These are phyloP conservation scores for Idaea straminata DNA, from an alignment of 2,888 invertebrate genomes.

Conservation along the genomic window DNA sequence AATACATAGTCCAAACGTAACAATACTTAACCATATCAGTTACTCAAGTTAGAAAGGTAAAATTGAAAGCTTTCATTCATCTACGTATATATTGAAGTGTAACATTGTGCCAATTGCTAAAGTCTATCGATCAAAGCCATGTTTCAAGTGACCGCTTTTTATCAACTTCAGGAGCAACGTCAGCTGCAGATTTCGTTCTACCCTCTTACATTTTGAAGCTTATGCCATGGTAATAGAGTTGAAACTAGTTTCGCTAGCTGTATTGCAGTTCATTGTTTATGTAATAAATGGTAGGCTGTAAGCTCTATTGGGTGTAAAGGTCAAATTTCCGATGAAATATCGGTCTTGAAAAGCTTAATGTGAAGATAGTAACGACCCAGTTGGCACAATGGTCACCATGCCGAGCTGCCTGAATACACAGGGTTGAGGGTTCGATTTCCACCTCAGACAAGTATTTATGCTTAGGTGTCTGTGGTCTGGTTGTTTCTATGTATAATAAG, in stretches of 20 bases:
- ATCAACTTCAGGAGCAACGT: slow-evolving; percentile 41
- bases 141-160: slow-evolving; percentile 33
- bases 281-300: slow-evolving; percentile 9
- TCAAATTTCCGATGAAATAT: slow-evolving; percentile 7
- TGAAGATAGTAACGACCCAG: background rate
- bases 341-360: background rate
- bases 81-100: slow-evolving; percentile 4
- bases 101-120: slow-evolving; percentile 8
- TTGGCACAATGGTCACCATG: no score
- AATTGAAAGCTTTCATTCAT: slow-evolving; percentile 9
- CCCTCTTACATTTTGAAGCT: slow-evolving; percentile 2
- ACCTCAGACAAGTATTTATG: no score
- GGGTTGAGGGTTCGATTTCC: no score
- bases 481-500: no score
- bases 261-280: slow-evolving; percentile 1
- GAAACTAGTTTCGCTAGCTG: slow-evolving; percentile 4
- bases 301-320: slow-evolving; percentile 10
- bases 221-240: slow-evolving; percentile 5
- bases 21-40: background rate
- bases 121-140: slow-evolving; percentile 21
- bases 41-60: background rate
- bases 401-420: no score
- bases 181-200: slow-evolving; percentile 8
- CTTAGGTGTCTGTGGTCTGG: no score
- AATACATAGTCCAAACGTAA: no score